Percentiles rank a stretch among this genome's conserved stretches.
Conservation (phyloP, 2,888 invertebrate species). For the Habroteleia sp. region DNA sequence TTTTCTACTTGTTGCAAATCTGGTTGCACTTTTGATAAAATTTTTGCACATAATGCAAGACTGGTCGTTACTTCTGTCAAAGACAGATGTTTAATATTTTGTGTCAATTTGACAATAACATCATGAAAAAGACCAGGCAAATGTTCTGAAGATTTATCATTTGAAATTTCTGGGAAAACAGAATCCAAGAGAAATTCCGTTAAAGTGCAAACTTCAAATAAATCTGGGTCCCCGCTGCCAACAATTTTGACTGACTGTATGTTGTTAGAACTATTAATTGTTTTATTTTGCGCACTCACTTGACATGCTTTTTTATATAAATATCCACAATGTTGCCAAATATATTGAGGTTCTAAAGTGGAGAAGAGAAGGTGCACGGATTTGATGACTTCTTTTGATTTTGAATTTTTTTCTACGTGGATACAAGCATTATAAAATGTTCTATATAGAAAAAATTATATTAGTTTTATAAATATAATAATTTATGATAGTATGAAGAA, state of each 20-base stretch:
- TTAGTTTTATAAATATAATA: neutral
- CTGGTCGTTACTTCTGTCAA: slow-evolving; percentile 85
- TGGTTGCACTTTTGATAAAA: slow-evolving; percentile 89
- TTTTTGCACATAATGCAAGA: slow-evolving; percentile 87
- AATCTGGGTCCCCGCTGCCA: slow-evolving; percentile 84
- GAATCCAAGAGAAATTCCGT: slow-evolving; percentile 89
- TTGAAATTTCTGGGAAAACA: slow-evolving; percentile 88
- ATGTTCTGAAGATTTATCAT: slow-evolving; percentile 89
- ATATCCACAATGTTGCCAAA: slow-evolving; percentile 90
- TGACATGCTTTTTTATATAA: slow-evolving; percentile 84
- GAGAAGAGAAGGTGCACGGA: slow-evolving; percentile 92
- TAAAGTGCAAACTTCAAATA: slow-evolving; percentile 87
- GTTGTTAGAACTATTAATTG: slow-evolving; percentile 64
- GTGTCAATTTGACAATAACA: slow-evolving; percentile 84
- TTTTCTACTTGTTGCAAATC: slow-evolving; percentile 77
- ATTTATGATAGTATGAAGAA: too few relatives aligned
- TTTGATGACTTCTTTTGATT: slow-evolving; percentile 87
- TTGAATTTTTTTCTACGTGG: slow-evolving; percentile 74
- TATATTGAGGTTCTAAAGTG: slow-evolving; percentile 91
- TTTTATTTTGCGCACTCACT: slow-evolving; percentile 66
- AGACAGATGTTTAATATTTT: slow-evolving; percentile 83
- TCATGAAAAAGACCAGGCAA: slow-evolving; percentile 88
- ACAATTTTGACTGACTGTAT: slow-evolving; percentile 81
- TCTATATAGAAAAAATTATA: slow-evolving; percentile 64
- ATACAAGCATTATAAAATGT: slow-evolving; percentile 79